Conservation (phyloP, 2,113 vertebrate species). For the Pica pica region DNA sequence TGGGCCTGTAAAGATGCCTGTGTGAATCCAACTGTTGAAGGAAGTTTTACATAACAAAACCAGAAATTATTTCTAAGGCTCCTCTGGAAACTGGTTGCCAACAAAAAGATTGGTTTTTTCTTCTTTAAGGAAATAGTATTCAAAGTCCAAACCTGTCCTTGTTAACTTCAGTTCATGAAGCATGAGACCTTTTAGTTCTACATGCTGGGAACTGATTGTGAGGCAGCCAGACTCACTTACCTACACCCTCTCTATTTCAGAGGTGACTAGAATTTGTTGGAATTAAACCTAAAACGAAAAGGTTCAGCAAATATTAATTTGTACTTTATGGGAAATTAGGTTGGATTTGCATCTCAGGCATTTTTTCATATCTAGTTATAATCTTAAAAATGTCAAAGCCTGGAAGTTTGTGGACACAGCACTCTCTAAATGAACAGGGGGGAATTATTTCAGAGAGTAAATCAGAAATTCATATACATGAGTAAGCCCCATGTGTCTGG, state of each 20-base stretch:
- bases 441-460: neutral
- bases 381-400: neutral
- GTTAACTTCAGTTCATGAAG: neutral
- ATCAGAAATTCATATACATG: neutral
- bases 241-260: neutral
- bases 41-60: neutral
- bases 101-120: neutral
- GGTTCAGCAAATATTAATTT: conserved; percentile 23
- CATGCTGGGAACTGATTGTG: neutral
- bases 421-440: neutral
- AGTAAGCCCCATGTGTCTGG: neutral
- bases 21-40: neutral
- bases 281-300: neutral
- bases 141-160: neutral
- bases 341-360: neutral
- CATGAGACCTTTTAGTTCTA: neutral
- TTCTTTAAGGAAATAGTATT: neutral
- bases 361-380: neutral
- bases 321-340: neutral
- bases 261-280: neutral
- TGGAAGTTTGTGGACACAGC: neutral
- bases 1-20: neutral
- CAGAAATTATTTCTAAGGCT: neutral
- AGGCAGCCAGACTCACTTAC: neutral
- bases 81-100: neutral